phyloP scores from a whole-genome alignment of 1,140 invertebrate species.

The Pogonomyrmex californicus region DNA sequence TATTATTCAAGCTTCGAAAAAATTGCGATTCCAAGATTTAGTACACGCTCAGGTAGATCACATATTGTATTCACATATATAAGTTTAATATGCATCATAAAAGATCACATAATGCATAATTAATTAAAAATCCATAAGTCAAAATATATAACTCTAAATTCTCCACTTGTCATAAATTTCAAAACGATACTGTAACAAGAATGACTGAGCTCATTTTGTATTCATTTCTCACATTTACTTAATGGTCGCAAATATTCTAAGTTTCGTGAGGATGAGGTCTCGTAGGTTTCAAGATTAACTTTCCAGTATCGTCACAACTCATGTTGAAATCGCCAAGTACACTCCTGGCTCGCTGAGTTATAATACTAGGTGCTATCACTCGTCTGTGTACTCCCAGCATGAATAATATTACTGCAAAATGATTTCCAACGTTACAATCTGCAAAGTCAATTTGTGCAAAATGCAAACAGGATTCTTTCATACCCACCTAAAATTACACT shows the following conservation, averaged over 20 bases:
- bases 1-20: neutral
- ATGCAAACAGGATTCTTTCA: neutral
- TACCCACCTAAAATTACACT: slow-evolving; percentile 92
- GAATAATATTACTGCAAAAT: slow-evolving; percentile 93
- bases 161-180: neutral
- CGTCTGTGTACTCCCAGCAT: slow-evolving; percentile 97
- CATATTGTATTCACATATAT: neutral
- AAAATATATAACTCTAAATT: slow-evolving; percentile 18
- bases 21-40: neutral
- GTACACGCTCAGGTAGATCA: neutral
- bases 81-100: slow-evolving; percentile 11
- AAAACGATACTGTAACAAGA: slow-evolving; percentile 1
- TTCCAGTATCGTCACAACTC: slow-evolving; percentile 98
- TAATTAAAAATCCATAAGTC: slow-evolving; percentile 1
- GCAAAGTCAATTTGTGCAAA: neutral
- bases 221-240: neutral
- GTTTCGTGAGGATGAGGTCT: slow-evolving; percentile 85
- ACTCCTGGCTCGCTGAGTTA: slow-evolving; percentile 95
- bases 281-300: slow-evolving; percentile 94
- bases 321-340: slow-evolving; percentile 98
- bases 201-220: slow-evolving; percentile 15
- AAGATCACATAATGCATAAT: slow-evolving; percentile 18
- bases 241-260: slow-evolving; percentile 68
- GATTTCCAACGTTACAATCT: slow-evolving; percentile 36
- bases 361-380: slow-evolving; percentile 98